phyloP scores from a whole-genome alignment of 2,113 vertebrate species.

The Microcebus griseorufus region DNA sequence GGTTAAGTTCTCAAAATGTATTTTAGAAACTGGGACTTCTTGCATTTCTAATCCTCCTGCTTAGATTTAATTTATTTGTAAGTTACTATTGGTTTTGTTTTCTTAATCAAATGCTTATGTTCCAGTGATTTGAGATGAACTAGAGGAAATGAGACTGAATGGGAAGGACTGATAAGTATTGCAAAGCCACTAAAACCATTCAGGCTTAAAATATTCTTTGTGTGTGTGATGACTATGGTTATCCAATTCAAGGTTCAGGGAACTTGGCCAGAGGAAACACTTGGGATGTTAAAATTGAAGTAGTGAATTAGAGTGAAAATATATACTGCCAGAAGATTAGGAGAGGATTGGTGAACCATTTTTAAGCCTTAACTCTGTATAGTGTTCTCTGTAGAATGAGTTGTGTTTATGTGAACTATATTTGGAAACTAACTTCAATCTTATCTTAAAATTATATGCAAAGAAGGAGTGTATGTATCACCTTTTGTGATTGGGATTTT shows the following conservation, averaged over 20 bases:
- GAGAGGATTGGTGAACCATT: background rate
- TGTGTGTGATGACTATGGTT: background rate
- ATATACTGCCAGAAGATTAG: background rate
- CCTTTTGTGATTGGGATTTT: background rate
- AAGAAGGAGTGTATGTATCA: background rate
- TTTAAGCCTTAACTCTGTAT: background rate
- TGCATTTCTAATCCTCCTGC: background rate
- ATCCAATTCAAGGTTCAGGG: background rate
- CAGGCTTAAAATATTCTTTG: background rate
- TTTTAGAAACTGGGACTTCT: background rate
- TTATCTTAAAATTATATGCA: background rate
- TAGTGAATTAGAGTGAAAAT: background rate
- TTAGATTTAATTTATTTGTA: background rate
- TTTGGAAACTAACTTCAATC: background rate
- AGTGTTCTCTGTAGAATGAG: background rate
- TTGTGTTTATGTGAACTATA: background rate
- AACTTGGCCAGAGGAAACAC: background rate
- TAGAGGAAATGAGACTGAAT: background rate
- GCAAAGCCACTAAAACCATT: background rate
- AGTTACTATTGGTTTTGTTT: background rate
- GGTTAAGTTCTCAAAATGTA: background rate
- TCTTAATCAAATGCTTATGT: slow-evolving; percentile 21
- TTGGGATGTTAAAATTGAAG: background rate
- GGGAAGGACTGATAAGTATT: background rate
- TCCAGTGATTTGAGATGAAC: background rate